Evolutionary conservation across 2,888 invertebrate genomes (phyloP), one percentile per base, ranked within the genome.

Genomic region (Eutolmus rufibarbis): DNA sequence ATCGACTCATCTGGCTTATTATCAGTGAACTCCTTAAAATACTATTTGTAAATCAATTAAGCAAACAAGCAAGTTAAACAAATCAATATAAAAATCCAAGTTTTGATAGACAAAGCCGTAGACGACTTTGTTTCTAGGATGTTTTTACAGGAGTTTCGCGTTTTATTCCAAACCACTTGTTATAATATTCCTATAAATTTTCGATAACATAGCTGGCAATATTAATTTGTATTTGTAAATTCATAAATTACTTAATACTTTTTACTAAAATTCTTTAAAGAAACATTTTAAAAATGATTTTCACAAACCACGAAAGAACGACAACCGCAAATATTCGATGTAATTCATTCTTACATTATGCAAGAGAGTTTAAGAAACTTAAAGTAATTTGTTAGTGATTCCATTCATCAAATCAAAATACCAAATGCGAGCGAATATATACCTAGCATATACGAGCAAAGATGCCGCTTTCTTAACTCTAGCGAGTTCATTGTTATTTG

Each of bases 401-500:
- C 51, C 0, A 46, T 78, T 16, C 19, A 79, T 16, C 1, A 5
- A 79, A 19, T 23, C 14, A 14, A 51, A n/a, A 81, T 19, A 28
- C 43, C 16, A 19, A 81, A 19, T 51, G 4, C n/a, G 51, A 1
- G 23, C 28, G 9, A 51, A 76, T 14, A 76, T 43, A 31, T 79
- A 90, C 89, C 91, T 91, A 0, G 92, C 92, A 89, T 92, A 96
- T 0, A 98, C 94, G 94, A 98, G 95, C 91, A 96, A 96, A 79
- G 95, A 95, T 0, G 96, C 95, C 0, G 98, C 96, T 90, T 95
- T 95, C 91, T 99, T 98, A 0, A 98, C 95, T 91, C 95, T 95
- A 12, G 95, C 94, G 8, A 98, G 93, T 91, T 98, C 98, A n/a
- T 93, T 91, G 87, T 94, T 92, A 0, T 94, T 93, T 0, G 97